Evolutionary conservation across 2,113 vertebrate genomes (phyloP).

Genomic region (Manacus vitellinus): DNA sequence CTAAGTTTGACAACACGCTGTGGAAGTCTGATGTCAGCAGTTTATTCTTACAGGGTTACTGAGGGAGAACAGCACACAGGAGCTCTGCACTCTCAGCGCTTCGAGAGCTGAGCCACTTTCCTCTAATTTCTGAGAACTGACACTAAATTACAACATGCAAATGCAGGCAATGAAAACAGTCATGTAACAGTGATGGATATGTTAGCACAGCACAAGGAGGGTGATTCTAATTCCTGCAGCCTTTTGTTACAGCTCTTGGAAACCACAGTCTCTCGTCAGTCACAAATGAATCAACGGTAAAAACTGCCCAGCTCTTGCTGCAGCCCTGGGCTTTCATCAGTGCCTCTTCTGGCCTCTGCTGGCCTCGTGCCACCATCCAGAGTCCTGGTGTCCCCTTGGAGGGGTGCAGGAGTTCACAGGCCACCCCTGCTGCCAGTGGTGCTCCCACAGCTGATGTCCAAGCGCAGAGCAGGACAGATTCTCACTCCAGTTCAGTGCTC

Average conservation of each 20-base stretch:
- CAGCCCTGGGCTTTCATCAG: background rate
- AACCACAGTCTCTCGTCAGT: background rate
- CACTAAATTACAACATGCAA: background rate
- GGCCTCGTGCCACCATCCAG: background rate
- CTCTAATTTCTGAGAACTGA: background rate
- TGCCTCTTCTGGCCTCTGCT: background rate
- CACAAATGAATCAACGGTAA: background rate
- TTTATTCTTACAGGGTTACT: background rate
- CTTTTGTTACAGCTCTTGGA: background rate
- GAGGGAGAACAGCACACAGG: rapidly evolving
- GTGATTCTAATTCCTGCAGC: background rate
- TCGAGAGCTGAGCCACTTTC: background rate
- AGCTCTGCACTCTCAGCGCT: rapidly evolving
- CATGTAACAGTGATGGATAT: background rate
- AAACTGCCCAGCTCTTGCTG: background rate
- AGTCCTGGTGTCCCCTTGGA: background rate
- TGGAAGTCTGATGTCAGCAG: background rate
- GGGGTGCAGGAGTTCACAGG: background rate
- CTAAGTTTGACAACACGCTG: background rate
- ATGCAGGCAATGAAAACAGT: background rate
- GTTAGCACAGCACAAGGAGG: background rate
- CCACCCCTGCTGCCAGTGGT: background rate
- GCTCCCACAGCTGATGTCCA: background rate
- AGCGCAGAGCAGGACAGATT: background rate
- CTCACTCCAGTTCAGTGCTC: background rate